Evolutionary conservation across 1,140 invertebrate species (phyloP).

Genomic region (Caerostris extrusa): DNA sequence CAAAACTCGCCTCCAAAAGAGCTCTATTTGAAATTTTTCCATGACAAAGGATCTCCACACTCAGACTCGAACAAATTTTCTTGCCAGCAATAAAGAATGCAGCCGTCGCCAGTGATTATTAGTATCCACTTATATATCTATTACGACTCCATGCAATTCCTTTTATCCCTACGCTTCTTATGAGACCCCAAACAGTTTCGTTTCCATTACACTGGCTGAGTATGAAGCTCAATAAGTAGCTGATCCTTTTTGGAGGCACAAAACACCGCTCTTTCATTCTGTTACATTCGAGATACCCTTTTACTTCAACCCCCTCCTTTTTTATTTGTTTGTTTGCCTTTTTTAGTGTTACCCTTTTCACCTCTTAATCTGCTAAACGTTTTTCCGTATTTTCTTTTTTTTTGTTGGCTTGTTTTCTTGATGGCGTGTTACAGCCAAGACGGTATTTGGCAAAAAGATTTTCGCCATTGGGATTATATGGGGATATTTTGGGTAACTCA

Average conservation of each 20-base stretch:
- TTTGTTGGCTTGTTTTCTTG: background rate
- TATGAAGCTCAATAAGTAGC: conserved; percentile 53
- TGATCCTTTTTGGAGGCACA: background rate
- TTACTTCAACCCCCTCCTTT: background rate
- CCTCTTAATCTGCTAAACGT: background rate
- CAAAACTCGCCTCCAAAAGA: too few relatives aligned
- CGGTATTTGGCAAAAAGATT: background rate
- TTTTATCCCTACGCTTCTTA: background rate
- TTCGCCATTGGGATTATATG: background rate
- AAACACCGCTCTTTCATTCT: background rate
- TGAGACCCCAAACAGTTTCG: background rate
- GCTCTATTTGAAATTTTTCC: too few relatives aligned
- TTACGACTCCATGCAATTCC: background rate
- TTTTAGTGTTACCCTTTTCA: background rate
- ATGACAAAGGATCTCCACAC: too few relatives aligned
- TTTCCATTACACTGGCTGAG: conserved; percentile 51
- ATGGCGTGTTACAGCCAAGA: background rate
- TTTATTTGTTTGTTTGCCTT: too few relatives aligned
- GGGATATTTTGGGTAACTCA: too few relatives aligned
- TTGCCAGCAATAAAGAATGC: too few relatives aligned
- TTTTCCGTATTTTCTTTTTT: background rate
- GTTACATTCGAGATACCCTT: too few relatives aligned
- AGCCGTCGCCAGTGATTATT: background rate
- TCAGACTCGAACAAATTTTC: too few relatives aligned
- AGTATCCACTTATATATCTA: conserved; percentile 29